Base-by-base conservation (phyloP, 2,113 vertebrate species). In the Marmota flaviventris region DNA sequence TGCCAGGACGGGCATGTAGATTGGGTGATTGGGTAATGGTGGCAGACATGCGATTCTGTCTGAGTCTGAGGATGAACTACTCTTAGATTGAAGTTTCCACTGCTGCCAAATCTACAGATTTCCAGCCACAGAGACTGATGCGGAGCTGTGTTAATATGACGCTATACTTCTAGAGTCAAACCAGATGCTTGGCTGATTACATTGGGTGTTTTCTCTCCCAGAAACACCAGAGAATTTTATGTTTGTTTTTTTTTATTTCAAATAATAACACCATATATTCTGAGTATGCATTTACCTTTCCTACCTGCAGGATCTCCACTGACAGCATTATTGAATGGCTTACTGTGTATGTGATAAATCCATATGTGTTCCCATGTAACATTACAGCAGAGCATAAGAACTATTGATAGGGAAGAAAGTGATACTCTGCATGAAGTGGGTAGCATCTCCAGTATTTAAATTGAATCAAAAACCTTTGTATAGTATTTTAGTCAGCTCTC, bases 211-310 rank as follows among this genome's bases (percentile, higher is more conserved):
- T 70, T 89, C 24, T 58, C 34, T 88, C 16, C n/a, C 69, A n/a
- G 18, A 67, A 89, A 25, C 18, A 69, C 29, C 18, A 53, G 53
- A 82, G n/a, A 34, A 45, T 81, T 63, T 61, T 45, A 22, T 17
- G 16, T 45, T 83, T 77, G 9, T 32, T 91, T 45, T 48, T 48
- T 88, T 61, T 87, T 65, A 51, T n/a, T 76, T 84, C 51, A 42
- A 63, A 83, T 48, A 37, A 32, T 51, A 79, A 58, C 27, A 58
- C 42, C 39, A 65, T 58, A 27, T 77, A 93, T 72, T 29, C 4
- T 25, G 87, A 63, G 37, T 87, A 20, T 79, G 12, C 79, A 32
- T 95, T 92, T 96, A 11, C 27, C 24, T 69, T 92, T 92, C 65
- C 56, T 83, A 48, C 18, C 20, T 37, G 14, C 37, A 75, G 37